Conservation (phyloP, 1,140 invertebrate genomes). For the honey bee (Apis mellifera) region DNA sequence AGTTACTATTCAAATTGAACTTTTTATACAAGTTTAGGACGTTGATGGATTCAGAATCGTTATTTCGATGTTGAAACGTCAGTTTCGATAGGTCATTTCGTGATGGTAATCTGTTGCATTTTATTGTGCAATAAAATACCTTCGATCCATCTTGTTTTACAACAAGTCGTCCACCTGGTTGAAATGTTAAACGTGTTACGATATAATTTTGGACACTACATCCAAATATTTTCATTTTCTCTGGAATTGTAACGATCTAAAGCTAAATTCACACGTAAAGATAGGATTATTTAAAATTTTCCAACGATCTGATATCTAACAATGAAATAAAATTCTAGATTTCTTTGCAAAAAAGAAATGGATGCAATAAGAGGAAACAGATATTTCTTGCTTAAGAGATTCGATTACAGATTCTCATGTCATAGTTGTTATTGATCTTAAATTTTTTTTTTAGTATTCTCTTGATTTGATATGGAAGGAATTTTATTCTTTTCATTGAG, state of each 20-base stretch:
- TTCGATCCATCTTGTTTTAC: constrained; percentile 49
- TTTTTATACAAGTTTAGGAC: neutral
- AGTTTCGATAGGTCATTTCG: constrained; percentile 52
- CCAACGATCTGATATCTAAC: neutral
- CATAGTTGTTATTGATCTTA: too few relatives aligned
- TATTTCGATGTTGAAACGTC: constrained; percentile 19
- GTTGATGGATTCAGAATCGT: constrained; percentile 10
- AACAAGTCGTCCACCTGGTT: neutral
- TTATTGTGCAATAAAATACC: constrained; percentile 54
- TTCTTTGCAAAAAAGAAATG: neutral
- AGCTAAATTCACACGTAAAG: neutral
- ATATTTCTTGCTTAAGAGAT: neutral
- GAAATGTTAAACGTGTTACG: constrained; percentile 33
- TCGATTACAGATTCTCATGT: neutral
- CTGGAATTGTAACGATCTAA: neutral
- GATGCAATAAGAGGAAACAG: neutral
- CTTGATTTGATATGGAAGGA: neutral
- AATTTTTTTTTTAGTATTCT: too few relatives aligned
- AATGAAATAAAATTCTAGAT: neutral
- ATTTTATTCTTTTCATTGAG: neutral
- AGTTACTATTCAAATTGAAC: neutral
- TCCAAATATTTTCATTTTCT: neutral
- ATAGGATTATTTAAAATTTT: neutral
- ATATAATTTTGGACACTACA: neutral
- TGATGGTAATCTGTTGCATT: constrained; percentile 54